Conservation (phyloP, 2,797 vertebrate species). For the Pseudochaenichthys georgianus region DNA sequence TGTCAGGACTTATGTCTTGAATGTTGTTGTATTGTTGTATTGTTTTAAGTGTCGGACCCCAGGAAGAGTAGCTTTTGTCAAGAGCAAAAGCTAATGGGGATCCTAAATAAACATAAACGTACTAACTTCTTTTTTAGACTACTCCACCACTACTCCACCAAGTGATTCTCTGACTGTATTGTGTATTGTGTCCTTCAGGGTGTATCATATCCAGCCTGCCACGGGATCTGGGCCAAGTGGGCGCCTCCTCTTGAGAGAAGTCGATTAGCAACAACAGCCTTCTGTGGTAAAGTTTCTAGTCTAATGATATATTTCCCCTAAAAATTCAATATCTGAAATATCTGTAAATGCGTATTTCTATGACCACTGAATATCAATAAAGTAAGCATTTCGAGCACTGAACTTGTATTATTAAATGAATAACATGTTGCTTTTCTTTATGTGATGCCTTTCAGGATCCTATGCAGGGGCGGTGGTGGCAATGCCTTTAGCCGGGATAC, state of each 20-base stretch:
- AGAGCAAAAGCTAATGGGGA: no score
- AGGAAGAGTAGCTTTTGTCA: no score
- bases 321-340: slow-evolving; percentile 7
- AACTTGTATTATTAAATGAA: neutral
- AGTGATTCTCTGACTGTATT: slow-evolving; percentile 26
- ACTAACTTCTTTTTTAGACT: neutral
- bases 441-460: slow-evolving; percentile 86
- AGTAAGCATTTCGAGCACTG: neutral
- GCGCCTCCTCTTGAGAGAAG: slow-evolving; percentile 96
- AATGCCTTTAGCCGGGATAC: slow-evolving; percentile 95
- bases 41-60: no score
- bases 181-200: slow-evolving; percentile 82
- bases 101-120: neutral
- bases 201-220: slow-evolving; percentile 97
- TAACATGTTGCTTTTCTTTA: slow-evolving; percentile 12
- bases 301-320: neutral
- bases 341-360: neutral
- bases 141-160: no score
- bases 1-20: no score
- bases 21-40: no score
- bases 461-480: slow-evolving; percentile 96
- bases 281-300: slow-evolving; percentile 88
- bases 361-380: neutral
- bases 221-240: slow-evolving; percentile 99
- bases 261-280: slow-evolving; percentile 95